These are phyloP conservation scores for Goniozus legneri DNA, from an alignment of 1,140 invertebrate species.

Conservation along the genomic window DNA sequence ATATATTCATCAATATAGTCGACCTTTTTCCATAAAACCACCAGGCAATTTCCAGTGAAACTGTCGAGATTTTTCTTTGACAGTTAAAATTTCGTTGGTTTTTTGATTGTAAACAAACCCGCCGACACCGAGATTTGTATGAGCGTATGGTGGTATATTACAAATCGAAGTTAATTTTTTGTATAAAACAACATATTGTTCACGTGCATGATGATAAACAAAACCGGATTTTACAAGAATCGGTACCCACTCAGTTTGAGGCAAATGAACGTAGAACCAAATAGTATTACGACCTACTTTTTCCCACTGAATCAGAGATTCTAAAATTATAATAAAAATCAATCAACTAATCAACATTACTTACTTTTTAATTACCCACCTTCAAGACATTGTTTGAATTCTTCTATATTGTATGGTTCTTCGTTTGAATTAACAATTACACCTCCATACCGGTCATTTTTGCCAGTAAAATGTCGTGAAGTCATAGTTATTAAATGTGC, in stretches of 20 bases:
- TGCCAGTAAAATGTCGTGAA: constrained; percentile 61
- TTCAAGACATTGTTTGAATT: constrained; percentile 58
- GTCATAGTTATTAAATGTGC: no score
- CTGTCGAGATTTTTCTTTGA: constrained; percentile 78
- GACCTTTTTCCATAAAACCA: constrained; percentile 83
- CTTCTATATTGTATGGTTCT: constrained; percentile 54
- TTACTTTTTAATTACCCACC: constrained; percentile 46
- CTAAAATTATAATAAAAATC: constrained; percentile 47
- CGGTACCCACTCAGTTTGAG: constrained; percentile 74
- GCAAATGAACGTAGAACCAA: constrained; percentile 77
- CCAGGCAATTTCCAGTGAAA: constrained; percentile 90
- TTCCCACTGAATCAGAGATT: constrained; percentile 70
- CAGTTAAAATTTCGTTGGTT: constrained; percentile 69
- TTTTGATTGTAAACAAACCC: constrained; percentile 78
- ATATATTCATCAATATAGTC: not conserved
- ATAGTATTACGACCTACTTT: constrained; percentile 65
- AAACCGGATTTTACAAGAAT: constrained; percentile 76
- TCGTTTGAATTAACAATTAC: constrained; percentile 63
- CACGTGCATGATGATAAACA: constrained; percentile 81
- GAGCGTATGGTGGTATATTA: constrained; percentile 77
- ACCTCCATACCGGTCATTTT: constrained; percentile 66
- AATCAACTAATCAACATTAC: not conserved
- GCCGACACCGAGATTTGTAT: constrained; percentile 85
- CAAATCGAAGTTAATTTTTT: constrained; percentile 70
- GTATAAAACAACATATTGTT: constrained; percentile 74